A percentile compares a stretch with the other conserved stretches of the same genome.
Evolutionary conservation across 2,113 vertebrate genomes (phyloP).

Genomic region (Corydoras maculifer): DNA sequence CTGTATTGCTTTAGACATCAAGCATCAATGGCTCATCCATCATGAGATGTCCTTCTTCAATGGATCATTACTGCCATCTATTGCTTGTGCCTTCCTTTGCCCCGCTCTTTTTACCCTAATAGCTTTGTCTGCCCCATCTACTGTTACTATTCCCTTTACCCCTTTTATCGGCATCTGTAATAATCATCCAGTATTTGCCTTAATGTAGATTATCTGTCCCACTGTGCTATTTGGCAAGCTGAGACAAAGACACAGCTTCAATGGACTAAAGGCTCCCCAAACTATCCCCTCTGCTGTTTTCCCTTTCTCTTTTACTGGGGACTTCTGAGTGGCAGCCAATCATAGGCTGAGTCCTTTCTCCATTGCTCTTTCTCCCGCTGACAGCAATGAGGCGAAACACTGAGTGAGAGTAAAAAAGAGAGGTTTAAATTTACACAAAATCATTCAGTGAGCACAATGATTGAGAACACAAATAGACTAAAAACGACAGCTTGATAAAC

Average conservation of each 20-base stretch:
- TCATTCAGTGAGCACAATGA: not conserved
- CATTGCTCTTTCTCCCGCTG: slow-evolving; percentile 45
- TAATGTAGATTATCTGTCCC: slow-evolving; percentile 51
- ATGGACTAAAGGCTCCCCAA: slow-evolving; percentile 52
- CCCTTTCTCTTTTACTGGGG: slow-evolving; percentile 57
- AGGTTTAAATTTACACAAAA: not conserved
- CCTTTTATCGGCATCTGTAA: slow-evolving; percentile 20
- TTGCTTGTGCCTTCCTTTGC: slow-evolving; percentile 32
- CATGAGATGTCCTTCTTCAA: slow-evolving; percentile 36
- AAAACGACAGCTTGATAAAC: not conserved
- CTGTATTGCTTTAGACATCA: slow-evolving; percentile 58
- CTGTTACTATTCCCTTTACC: not conserved
- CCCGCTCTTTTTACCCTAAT: slow-evolving; percentile 10
- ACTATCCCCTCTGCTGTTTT: slow-evolving; percentile 25
- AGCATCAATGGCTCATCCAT: slow-evolving; percentile 56
- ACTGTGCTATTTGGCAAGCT: slow-evolving; percentile 45
- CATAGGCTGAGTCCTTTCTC: slow-evolving; percentile 58
- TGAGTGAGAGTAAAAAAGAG: not conserved
- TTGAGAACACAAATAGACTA: not conserved
- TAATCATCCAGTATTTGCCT: slow-evolving; percentile 39
- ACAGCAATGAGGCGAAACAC: slow-evolving; percentile 57
- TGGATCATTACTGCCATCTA: slow-evolving; percentile 42
- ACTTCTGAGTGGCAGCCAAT: slow-evolving; percentile 54
- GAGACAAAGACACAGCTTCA: slow-evolving; percentile 44
- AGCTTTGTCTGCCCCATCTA: no score